phyloP scores from a whole-genome alignment of 2,888 invertebrate genomes.

The Chrysolina oricalcia region DNA sequence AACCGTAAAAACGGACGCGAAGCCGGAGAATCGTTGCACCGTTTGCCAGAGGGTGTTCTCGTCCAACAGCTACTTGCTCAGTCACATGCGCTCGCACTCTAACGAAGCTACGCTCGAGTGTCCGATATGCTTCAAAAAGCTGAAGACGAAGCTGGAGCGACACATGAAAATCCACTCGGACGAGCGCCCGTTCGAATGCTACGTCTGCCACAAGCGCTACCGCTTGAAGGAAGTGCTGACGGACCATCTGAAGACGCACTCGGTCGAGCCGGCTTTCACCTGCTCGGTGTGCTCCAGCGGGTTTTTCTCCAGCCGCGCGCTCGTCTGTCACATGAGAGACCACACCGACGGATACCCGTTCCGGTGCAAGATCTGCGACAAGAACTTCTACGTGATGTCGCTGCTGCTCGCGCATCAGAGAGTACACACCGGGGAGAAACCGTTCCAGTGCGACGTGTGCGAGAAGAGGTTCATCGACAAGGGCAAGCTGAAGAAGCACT shows the following conservation, averaged over 20 bases:
- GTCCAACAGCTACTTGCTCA: neutral
- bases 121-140: conserved; percentile 1
- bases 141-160: neutral
- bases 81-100: neutral
- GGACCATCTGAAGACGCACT: conserved; percentile 1
- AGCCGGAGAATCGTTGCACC: neutral
- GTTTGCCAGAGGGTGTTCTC: neutral
- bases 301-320: neutral
- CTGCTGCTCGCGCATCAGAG: neutral
- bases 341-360: conserved; percentile 11
- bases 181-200: neutral
- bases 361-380: neutral
- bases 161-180: conserved; percentile 16
- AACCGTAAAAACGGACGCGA: neutral
- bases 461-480: neutral
- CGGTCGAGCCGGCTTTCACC: neutral
- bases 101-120: neutral
- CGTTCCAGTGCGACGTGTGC: neutral
- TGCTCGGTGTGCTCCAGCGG: conserved; percentile 15
- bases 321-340: conserved; percentile 8
- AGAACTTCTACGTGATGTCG: conserved; percentile 14
- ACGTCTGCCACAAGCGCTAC: neutral
- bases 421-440: neutral
- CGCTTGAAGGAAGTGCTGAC: neutral
- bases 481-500: conserved; percentile 12